Conservation (phyloP, 2,888 invertebrate genomes). For the Agapostemon virescens region DNA sequence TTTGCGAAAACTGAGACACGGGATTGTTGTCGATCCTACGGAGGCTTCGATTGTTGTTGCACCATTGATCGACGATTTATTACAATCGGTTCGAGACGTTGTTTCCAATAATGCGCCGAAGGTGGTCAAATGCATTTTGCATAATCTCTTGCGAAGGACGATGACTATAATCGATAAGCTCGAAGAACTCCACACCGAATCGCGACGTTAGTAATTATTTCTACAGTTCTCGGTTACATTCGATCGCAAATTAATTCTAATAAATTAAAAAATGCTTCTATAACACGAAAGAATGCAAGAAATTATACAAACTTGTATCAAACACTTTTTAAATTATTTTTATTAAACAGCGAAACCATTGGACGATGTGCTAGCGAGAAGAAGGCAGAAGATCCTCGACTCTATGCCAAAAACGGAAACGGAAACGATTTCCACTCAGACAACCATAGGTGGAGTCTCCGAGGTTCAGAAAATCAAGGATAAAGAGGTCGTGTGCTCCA, state of each 20-base stretch:
- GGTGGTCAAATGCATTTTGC: slow-evolving; percentile 37
- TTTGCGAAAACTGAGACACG: slow-evolving; percentile 55
- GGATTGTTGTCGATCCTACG: slow-evolving; percentile 59
- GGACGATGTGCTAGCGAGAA: slow-evolving; percentile 53
- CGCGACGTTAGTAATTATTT: slow-evolving; percentile 50
- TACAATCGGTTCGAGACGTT: slow-evolving; percentile 33
- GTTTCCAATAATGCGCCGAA: slow-evolving; percentile 46
- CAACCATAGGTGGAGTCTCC: slow-evolving; percentile 63
- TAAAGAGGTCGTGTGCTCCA: slow-evolving; percentile 53
- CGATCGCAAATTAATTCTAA: too few species aligned
- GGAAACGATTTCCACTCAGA: slow-evolving; percentile 59
- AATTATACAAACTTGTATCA: too few species aligned
- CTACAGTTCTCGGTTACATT: background rate
- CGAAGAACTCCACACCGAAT: slow-evolving; percentile 46
- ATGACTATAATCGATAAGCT: slow-evolving; percentile 48
- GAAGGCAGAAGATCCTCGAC: slow-evolving; percentile 58
- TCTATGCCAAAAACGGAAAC: slow-evolving; percentile 56
- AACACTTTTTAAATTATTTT: background rate
- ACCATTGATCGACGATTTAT: slow-evolving; percentile 53
- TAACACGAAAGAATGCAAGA: too few species aligned
- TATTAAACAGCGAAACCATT: slow-evolving; percentile 50
- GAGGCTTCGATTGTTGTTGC: slow-evolving; percentile 59
- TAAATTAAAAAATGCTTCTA: too few species aligned
- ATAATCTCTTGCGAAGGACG: slow-evolving; percentile 37
- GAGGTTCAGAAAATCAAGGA: slow-evolving; percentile 59